These are phyloP conservation scores for Cyrtorhinus lividipennis DNA, from an alignment of 1,140 invertebrate genomes.

Conservation along the genomic window DNA sequence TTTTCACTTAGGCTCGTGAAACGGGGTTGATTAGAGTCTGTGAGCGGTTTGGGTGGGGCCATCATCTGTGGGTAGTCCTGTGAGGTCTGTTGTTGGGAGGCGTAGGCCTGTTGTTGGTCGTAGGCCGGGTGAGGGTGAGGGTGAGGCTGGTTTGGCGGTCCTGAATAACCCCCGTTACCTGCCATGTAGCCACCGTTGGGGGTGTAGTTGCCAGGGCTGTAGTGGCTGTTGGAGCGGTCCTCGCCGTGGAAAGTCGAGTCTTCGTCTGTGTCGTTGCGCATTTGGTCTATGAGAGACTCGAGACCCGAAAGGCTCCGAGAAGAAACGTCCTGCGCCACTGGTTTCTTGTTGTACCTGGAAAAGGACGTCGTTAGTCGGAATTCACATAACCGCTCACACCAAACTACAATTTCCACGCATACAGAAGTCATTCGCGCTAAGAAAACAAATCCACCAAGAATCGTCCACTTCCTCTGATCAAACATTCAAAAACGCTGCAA, in stretches of 20 bases:
- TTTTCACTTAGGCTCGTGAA: slow-evolving; percentile 2
- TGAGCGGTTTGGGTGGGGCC: not conserved
- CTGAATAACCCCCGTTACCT: not conserved
- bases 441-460: too few relatives aligned
- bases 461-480: too few relatives aligned
- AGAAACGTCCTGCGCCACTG: slow-evolving; percentile 49
- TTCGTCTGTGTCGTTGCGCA: slow-evolving; percentile 65
- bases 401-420: too few relatives aligned
- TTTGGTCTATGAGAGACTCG: slow-evolving; percentile 77
- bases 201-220: not conserved
- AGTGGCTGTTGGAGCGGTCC: not conserved
- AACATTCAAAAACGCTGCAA: too few relatives aligned
- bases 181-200: not conserved
- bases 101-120: too few relatives aligned
- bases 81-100: not conserved
- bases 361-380: too few relatives aligned
- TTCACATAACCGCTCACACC: too few relatives aligned
- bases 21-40: slow-evolving; percentile 6
- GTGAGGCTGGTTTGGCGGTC: not conserved
- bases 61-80: not conserved
- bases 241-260: slow-evolving; percentile 27
- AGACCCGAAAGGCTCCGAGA: slow-evolving; percentile 72
- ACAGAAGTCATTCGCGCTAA: too few relatives aligned
- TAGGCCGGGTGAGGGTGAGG: too few relatives aligned
- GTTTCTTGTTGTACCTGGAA: slow-evolving; percentile 24